Base-by-base conservation (phyloP, 2,888 invertebrate species). In the Chaetogeoica ovagalla region DNA sequence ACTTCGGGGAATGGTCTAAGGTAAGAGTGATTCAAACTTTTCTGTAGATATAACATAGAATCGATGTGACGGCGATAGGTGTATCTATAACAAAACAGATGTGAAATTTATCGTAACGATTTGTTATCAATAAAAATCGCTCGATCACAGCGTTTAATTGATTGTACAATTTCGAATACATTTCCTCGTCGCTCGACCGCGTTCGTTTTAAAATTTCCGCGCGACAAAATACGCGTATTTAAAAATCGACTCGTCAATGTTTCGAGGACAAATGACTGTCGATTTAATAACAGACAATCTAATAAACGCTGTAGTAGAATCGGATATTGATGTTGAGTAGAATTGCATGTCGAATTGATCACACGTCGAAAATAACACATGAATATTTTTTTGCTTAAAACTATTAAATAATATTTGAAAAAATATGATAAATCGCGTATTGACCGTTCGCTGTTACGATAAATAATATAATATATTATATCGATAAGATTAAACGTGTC, bases 1-100 rank as follows among this genome's bases (percentile, higher is more conserved):
- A 86, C 68, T 86, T 86, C 19, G 89, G 89, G 0, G 88, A 88
- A 8, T 92, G 92, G 91, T 88, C 89, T 75, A 86, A 88, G 84
- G 89, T 89, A 84, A 65, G 55, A 48, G 15, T 52, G 8, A 30
- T 73, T 73, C 48, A n/a, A 52, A 73, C 30, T 73, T 23, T 62
- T 60, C n/a, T 13, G n/a, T n/a, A n/a, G n/a, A n/a, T n/a, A n/a
- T n/a, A n/a, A n/a, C n/a, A n/a, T n/a, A n/a, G n/a, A n/a, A n/a
- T n/a, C 7, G 19, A n/a, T 9, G 43, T 21, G 2, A 15, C 11
- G n/a, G n/a, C 39, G 43, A 43, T 43, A 9, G 43, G 9, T 23
- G 39, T 6, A 4, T n/a, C n/a, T n/a, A 52, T 15, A 55, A 43
- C 13, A 48, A 30, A 30, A 30, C 1, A 30, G 30, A n/a, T n/a